Percentiles rank a stretch among this genome's conserved stretches.
Evolutionary conservation across 2,888 invertebrate species (phyloP).

Genomic region (Pammene fasciana): DNA sequence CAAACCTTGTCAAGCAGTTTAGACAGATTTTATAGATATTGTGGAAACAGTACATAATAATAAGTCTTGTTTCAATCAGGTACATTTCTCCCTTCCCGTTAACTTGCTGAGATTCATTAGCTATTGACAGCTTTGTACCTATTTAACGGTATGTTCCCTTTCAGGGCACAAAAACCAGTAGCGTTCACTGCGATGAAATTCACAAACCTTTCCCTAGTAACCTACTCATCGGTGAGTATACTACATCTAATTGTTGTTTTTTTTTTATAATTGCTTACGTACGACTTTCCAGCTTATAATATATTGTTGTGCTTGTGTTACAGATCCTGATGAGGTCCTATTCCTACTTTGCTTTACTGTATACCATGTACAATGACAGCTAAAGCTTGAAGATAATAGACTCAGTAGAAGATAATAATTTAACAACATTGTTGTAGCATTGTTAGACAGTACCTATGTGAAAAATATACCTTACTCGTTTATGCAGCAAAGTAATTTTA

Average conservation of each 20-base stretch:
- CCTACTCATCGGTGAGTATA: constrained; percentile 74
- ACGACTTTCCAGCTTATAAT: background rate
- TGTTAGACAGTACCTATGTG: too few species aligned
- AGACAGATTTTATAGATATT: too few species aligned
- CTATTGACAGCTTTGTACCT: background rate
- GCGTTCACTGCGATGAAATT: constrained; percentile 78
- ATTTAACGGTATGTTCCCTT: constrained; percentile 39
- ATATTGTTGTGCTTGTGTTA: constrained; percentile 52
- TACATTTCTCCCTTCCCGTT: too few species aligned
- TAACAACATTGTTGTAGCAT: background rate
- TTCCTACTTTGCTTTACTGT: constrained; percentile 75
- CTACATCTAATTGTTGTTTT: too few species aligned
- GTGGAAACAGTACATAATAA: too few species aligned
- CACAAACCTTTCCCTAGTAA: constrained; percentile 71
- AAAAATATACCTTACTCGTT: too few species aligned
- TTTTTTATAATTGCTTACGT: too few species aligned
- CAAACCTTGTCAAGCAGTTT: too few species aligned
- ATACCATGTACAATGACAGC: constrained; percentile 74
- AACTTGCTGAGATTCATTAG: background rate
- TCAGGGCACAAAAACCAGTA: constrained; percentile 73
- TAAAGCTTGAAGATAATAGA: constrained; percentile 43
- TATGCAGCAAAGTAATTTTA: too few species aligned
- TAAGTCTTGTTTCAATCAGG: too few species aligned
- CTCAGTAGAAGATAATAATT: background rate
- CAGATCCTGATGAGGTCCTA: constrained; percentile 77